Percentiles rank a stretch among this genome's conserved stretches.
These are phyloP conservation scores for Ophion ventricosus DNA, from an alignment of 2,888 invertebrate species.

Conservation along the genomic window DNA sequence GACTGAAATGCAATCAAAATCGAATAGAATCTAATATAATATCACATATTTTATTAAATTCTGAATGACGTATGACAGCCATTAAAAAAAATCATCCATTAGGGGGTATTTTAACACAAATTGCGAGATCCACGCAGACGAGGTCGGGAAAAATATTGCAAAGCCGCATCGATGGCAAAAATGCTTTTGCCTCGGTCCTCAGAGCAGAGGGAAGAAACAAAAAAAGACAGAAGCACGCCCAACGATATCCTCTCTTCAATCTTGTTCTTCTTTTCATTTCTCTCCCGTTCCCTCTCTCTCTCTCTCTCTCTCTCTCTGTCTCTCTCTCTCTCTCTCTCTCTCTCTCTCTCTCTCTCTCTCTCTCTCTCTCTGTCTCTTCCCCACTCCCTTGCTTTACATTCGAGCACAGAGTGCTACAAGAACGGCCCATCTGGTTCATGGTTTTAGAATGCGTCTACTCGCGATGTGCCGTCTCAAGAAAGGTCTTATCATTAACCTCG, in stretches of 20 bases:
- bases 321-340: slow-evolving; percentile 7
- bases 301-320: slow-evolving; percentile 10
- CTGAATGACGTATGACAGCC: no score
- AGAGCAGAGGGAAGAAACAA: not conserved
- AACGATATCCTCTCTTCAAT: slow-evolving; percentile 39
- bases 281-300: not conserved
- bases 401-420: slow-evolving; percentile 38
- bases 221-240: slow-evolving; percentile 2
- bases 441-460: slow-evolving; percentile 68
- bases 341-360: slow-evolving; percentile 9
- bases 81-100: no score
- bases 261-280: slow-evolving; percentile 18
- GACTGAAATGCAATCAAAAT: no score
- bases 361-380: not conserved
- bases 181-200: slow-evolving; percentile 11
- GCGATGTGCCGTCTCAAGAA: slow-evolving; percentile 65
- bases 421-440: slow-evolving; percentile 65
- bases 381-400: slow-evolving; percentile 1
- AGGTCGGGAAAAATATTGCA: slow-evolving; percentile 32
- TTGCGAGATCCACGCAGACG: no score
- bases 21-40: no score
- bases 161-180: slow-evolving; percentile 2
- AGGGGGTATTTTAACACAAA: no score
- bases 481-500: slow-evolving; percentile 78
- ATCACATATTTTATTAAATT: no score